phyloP scores from a whole-genome alignment of 2,888 invertebrate genomes.

The Cynaeus angustus region DNA sequence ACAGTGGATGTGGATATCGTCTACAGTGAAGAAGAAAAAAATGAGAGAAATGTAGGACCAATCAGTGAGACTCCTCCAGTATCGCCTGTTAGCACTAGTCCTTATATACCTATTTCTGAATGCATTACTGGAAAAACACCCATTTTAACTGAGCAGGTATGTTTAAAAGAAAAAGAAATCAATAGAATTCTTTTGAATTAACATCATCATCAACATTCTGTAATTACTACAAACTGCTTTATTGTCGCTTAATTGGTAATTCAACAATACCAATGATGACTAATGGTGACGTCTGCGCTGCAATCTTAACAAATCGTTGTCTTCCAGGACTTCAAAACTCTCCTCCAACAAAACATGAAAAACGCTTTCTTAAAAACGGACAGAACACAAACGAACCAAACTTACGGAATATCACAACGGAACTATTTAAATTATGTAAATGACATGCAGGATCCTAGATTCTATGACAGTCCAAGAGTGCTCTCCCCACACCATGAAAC shows the following conservation, averaged over 20 bases:
- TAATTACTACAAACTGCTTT: too few relatives aligned
- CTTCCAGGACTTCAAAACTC: slow-evolving; percentile 64
- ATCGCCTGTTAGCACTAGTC: slow-evolving; percentile 82
- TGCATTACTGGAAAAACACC: slow-evolving; percentile 86
- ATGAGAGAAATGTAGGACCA: slow-evolving; percentile 18
- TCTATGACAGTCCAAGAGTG: slow-evolving; percentile 72
- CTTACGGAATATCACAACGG: slow-evolving; percentile 60
- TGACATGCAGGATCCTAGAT: slow-evolving; percentile 73
- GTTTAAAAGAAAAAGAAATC: too few relatives aligned
- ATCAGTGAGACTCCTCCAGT: slow-evolving; percentile 76
- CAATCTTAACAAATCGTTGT: not conserved
- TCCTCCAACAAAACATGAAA: slow-evolving; percentile 64
- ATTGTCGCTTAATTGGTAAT: too few relatives aligned
- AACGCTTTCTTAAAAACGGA: slow-evolving; percentile 61
- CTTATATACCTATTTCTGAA: slow-evolving; percentile 94
- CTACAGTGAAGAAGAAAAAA: slow-evolving; percentile 45
- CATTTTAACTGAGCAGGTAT: slow-evolving; percentile 62
- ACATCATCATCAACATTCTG: too few relatives aligned
- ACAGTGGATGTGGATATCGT: slow-evolving; percentile 14
- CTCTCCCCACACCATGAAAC: slow-evolving; percentile 56
- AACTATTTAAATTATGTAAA: slow-evolving; percentile 66
- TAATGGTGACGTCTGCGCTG: not conserved
- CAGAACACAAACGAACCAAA: slow-evolving; percentile 62
- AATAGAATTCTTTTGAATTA: too few relatives aligned
- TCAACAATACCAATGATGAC: not conserved